Evolutionary conservation across 2,113 vertebrate genomes (phyloP).

Genomic region (Bubo bubo): DNA sequence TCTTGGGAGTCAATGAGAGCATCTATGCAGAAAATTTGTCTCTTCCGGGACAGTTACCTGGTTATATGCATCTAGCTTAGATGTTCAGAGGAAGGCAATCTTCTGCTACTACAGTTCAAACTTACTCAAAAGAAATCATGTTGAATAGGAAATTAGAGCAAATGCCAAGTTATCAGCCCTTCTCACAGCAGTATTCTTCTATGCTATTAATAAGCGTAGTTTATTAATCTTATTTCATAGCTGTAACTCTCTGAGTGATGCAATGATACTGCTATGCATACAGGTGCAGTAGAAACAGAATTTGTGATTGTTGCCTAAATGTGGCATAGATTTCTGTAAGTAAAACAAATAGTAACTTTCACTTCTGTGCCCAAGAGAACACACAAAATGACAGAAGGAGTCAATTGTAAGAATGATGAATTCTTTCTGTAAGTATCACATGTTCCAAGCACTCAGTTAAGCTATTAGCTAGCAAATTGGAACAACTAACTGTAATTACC

Average conservation of each 20-base stretch:
- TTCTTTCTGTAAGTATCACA: background rate
- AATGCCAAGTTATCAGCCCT: background rate
- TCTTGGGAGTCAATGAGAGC: background rate
- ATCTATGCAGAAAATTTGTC: background rate
- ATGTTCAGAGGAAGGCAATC: background rate
- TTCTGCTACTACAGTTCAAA: background rate
- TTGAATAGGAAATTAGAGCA: background rate
- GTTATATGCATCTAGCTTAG: background rate
- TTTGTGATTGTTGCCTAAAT: background rate
- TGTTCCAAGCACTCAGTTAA: background rate
- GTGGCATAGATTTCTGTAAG: background rate
- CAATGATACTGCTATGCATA: background rate
- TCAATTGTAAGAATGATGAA: background rate
- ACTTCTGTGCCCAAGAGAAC: background rate
- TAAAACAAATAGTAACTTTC: background rate
- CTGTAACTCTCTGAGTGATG: background rate
- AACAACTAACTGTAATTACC: conserved; percentile 26
- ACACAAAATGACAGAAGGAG: background rate
- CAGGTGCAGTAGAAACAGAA: background rate
- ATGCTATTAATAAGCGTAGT: accelerated
- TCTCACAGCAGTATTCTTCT: background rate
- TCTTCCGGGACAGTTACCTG: background rate
- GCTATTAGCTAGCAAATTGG: conserved; percentile 13
- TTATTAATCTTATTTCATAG: background rate
- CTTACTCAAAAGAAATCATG: background rate